A percentile compares a stretch with the other conserved stretches of the same genome.
phyloP scores from a whole-genome alignment of 2,888 invertebrate species.

The Crepidodera aurea region DNA sequence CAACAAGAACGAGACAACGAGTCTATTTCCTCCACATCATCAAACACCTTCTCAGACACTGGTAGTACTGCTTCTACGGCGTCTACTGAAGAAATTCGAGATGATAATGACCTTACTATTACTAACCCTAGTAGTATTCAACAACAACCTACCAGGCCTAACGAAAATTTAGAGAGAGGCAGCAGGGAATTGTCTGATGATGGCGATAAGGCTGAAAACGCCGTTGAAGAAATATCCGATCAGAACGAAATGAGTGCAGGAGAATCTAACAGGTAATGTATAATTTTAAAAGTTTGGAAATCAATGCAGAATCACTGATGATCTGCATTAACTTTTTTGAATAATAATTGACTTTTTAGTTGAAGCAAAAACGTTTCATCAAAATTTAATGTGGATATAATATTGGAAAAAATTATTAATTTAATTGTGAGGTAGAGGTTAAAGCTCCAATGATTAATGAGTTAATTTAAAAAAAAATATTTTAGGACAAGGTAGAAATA shows the following conservation, averaged over 20 bases:
- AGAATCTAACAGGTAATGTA: neutral
- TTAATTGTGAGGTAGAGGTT: no score
- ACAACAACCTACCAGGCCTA: neutral
- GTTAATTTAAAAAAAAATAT: no score
- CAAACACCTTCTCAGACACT: constrained; percentile 54
- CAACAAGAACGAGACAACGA: constrained; percentile 40
- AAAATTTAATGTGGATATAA: no score
- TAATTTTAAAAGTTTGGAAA: no score
- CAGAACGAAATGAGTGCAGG: neutral
- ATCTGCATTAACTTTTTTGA: no score
- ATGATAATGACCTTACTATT: constrained; percentile 20
- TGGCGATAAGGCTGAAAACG: neutral
- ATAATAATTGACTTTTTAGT: no score
- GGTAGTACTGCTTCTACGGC: constrained; percentile 47
- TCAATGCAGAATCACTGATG: no score
- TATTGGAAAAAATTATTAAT: no score
- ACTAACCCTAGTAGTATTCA: neutral
- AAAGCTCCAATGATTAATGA: no score
- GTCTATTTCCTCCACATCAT: constrained; percentile 52
- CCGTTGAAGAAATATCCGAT: constrained; percentile 4
- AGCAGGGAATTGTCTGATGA: constrained; percentile 3
- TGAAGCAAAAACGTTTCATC: no score
- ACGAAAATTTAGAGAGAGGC: constrained; percentile 1
- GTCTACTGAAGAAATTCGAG: constrained; percentile 43
- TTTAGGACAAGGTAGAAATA: no score